Base-by-base conservation (phyloP, 1,140 invertebrate species). In the Drosophila takahashii region DNA sequence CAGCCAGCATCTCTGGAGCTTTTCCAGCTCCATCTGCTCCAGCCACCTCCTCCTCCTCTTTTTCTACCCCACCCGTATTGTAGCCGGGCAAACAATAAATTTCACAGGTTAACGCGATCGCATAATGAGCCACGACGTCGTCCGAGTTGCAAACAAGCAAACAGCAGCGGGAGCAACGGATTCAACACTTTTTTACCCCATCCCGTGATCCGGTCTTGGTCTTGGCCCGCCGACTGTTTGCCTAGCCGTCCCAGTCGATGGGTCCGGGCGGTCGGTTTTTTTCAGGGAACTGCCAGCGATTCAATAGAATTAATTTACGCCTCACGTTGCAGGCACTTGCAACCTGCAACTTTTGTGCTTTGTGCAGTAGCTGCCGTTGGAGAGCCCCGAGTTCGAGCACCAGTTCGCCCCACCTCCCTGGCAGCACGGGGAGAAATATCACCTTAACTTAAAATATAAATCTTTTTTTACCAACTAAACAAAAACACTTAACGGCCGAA, bases 271-370 rank as follows among this genome's bases (percentile, higher is more conserved):
- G 60, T 48, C 44, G 60, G 29, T 3, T 56, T 70, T 67, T 52
- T 65, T 79, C 90, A 77, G 75, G 85, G 90, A 91, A 91, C 86
- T 91, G 64, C 50, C 81, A 91, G 72, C 75, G 69, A 84, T 91
- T 91, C 81, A 90, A 91, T 91, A 87, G 90, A 91, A 91, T 91
- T 90, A 91, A 91, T 91, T 91, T 87, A 91, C 90, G 90, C 90
- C 90, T 91, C 90, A 91, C 90, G 77, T 81, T 83, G 56, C 61
- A 50, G 52, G 7, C 59, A 67, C 64, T 64, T 22, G 59, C 64
- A 64, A 65, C 45, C 60, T 65, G 45, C 47, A 57, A 56, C 41
- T 48, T 48, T 48, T 70, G 53, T 39, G 42, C 48, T 48, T 48
- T 70, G 53, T 39, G 42, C 48, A 59, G 73, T 67, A 67, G 72